These are phyloP conservation scores for Tokudaia tokunoshimensis DNA, from an alignment of 2,797 vertebrate species.

Conservation along the genomic window DNA sequence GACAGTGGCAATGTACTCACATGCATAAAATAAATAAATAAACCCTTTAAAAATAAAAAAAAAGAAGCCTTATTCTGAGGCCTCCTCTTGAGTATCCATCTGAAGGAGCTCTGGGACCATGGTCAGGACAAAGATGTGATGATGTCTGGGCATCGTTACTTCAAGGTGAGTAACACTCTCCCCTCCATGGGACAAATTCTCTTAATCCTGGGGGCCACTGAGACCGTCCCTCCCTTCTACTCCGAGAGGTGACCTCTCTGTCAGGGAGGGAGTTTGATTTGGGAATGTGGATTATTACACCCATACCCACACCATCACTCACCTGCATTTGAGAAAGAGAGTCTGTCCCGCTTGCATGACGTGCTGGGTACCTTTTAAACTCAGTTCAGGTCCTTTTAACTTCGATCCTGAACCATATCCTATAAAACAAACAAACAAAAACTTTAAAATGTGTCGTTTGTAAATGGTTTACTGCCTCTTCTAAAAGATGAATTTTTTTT, in stretches of 20 bases:
- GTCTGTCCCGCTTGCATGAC: conserved; percentile 93
- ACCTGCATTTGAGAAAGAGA: conserved; percentile 96
- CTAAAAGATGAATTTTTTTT: neutral
- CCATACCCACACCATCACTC: conserved; percentile 79
- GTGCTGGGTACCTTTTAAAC: conserved; percentile 90
- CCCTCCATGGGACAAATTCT: neutral
- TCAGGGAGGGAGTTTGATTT: neutral
- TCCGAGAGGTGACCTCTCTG: neutral
- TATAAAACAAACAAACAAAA: conserved; percentile 84
- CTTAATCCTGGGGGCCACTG: neutral
- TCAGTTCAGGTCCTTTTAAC: conserved; percentile 92
- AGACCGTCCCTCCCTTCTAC: neutral
- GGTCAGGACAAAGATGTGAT: neutral
- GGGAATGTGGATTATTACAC: neutral
- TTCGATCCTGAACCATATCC: conserved; percentile 91
- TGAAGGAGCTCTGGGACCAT: conserved; percentile 81
- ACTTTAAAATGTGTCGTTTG: conserved; percentile 72
- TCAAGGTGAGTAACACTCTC: neutral
- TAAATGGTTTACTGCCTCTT: conserved; percentile 49
- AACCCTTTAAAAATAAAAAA: too few species aligned
- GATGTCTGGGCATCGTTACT: neutral
- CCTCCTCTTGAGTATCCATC: conserved; percentile 71
- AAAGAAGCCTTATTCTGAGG: conserved; percentile 75
- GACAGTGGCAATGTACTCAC: too few species aligned
- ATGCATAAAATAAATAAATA: too few species aligned